Evolutionary conservation across 2,888 invertebrate species (phyloP).

Genomic region (Scaeva pyrastri): DNA sequence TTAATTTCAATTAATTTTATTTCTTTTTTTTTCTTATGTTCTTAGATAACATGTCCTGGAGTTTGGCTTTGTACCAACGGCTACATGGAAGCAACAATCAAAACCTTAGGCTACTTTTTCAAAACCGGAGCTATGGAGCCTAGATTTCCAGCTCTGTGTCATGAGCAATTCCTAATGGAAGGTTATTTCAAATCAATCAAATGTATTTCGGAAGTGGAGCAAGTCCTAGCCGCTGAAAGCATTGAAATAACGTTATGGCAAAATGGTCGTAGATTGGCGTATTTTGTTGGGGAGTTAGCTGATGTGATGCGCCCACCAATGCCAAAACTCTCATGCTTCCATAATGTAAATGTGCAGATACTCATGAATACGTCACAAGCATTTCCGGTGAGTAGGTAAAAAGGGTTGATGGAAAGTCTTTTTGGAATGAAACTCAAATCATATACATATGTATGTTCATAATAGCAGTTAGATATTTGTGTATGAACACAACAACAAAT

Average conservation of each 20-base stretch:
- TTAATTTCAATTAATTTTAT: neutral
- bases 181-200: conserved; percentile 81
- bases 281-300: conserved; percentile 80
- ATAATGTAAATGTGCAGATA: conserved; percentile 80
- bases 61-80: conserved; percentile 83
- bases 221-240: conserved; percentile 79
- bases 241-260: conserved; percentile 83
- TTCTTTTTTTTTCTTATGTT: conserved; percentile 32
- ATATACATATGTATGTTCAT: no score
- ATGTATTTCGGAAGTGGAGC: conserved; percentile 79
- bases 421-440: no score
- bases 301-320: conserved; percentile 80
- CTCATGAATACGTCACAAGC: conserved; percentile 82
- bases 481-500: neutral
- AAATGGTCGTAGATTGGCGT: conserved; percentile 82
- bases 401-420: neutral
- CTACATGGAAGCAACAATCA: conserved; percentile 82
- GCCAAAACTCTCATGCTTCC: conserved; percentile 79
- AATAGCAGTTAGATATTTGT: no score
- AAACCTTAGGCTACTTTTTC: conserved; percentile 82
- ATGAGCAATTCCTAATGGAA: conserved; percentile 82
- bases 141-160: conserved; percentile 82
- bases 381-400: conserved; percentile 79
- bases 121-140: conserved; percentile 82
- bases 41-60: conserved; percentile 83